These are phyloP conservation scores for Gandaritis pyraliata DNA, from an alignment of 2,888 invertebrate genomes.

Conservation along the genomic window DNA sequence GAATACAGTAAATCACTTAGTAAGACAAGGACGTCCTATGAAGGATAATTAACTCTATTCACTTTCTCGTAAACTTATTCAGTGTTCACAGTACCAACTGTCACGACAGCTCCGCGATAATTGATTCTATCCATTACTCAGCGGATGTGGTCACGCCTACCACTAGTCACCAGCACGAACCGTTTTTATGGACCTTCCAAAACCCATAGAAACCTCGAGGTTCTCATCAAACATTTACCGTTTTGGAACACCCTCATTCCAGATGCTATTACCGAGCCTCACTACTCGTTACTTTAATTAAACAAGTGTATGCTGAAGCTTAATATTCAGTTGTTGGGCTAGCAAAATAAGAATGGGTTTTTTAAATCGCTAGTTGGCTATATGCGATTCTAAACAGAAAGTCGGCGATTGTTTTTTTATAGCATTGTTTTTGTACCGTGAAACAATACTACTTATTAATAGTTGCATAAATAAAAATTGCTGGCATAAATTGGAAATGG, in stretches of 20 bases:
- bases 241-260: constrained; percentile 1
- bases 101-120: constrained; percentile 1
- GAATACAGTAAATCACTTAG: too few relatives aligned
- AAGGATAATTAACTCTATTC: too few relatives aligned
- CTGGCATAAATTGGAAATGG: too few relatives aligned
- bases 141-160: background rate
- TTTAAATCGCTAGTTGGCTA: too few relatives aligned
- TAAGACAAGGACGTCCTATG: too few relatives aligned
- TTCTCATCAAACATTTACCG: constrained; percentile 14
- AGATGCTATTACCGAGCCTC: constrained; percentile 7
- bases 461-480: too few relatives aligned
- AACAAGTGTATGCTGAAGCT: background rate
- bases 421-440: too few relatives aligned
- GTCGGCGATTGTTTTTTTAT: too few relatives aligned
- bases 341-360: too few relatives aligned
- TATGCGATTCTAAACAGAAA: too few relatives aligned
- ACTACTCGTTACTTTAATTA: constrained; percentile 7
- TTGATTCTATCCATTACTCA: constrained; percentile 3
- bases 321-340: too few relatives aligned
- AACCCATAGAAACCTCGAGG: background rate
- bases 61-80: background rate
- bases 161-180: background rate
- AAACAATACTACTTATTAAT: too few relatives aligned
- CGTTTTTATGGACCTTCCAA: constrained; percentile 11
- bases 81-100: background rate